phyloP scores from a whole-genome alignment of 2,888 invertebrate genomes.

The Melolontha melolontha region DNA sequence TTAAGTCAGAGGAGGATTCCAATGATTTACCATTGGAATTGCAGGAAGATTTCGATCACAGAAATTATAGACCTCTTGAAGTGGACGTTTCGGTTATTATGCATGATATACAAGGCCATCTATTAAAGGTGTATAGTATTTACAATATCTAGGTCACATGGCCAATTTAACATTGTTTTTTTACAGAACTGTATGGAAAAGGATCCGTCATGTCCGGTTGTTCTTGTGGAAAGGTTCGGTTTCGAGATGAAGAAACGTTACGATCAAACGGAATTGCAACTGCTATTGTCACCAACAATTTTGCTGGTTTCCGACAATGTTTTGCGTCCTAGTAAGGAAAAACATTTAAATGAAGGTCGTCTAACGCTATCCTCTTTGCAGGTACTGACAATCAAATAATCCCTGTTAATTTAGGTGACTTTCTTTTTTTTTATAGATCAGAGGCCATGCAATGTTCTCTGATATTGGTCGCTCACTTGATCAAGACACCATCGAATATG shows the following conservation, averaged over 20 bases:
- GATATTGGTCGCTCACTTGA: slow-evolving; percentile 89
- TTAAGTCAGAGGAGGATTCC: slow-evolving; percentile 75
- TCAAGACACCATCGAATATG: slow-evolving; percentile 96
- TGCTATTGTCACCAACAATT: slow-evolving; percentile 89
- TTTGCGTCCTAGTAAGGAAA: slow-evolving; percentile 76
- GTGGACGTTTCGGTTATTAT: slow-evolving; percentile 93
- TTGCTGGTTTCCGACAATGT: slow-evolving; percentile 82
- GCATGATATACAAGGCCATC: slow-evolving; percentile 95
- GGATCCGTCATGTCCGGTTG: slow-evolving; percentile 92
- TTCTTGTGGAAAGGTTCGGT: slow-evolving; percentile 89
- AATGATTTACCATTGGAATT: slow-evolving; percentile 81
- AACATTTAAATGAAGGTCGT: slow-evolving; percentile 85
- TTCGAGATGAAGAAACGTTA: slow-evolving; percentile 98
- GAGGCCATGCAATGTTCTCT: slow-evolving; percentile 98
- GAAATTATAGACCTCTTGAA: slow-evolving; percentile 89
- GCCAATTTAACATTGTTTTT: slow-evolving; percentile 7
- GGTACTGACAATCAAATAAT: slow-evolving; percentile 63
- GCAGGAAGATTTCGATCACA: slow-evolving; percentile 84
- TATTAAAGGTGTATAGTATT: slow-evolving; percentile 74
- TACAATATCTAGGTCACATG: background rate
- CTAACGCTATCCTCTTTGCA: slow-evolving; percentile 87
- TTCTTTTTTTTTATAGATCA: slow-evolving; percentile 68
- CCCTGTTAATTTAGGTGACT: background rate
- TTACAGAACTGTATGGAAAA: slow-evolving; percentile 84
- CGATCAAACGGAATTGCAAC: slow-evolving; percentile 90